Conservation (phyloP, 2,113 vertebrate genomes). For the Columba janthina region DNA sequence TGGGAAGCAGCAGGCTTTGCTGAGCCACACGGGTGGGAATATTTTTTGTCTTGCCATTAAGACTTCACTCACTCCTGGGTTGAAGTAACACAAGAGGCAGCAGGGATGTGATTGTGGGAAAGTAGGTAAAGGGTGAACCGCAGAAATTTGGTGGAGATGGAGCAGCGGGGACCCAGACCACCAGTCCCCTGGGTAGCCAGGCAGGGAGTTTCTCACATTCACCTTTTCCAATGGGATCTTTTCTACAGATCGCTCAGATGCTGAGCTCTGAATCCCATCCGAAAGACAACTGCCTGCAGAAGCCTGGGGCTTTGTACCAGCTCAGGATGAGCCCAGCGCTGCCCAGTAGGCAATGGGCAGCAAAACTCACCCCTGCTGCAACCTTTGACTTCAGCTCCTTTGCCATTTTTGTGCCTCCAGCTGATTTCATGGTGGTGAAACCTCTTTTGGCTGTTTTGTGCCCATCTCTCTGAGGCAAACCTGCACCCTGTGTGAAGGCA, state of each 20-base stretch:
- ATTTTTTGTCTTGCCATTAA: neutral
- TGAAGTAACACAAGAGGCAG: neutral
- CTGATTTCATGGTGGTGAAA: accelerated
- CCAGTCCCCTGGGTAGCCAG: neutral
- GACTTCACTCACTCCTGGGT: accelerated
- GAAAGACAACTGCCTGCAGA: neutral
- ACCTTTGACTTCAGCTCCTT: neutral
- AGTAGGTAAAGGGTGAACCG: neutral
- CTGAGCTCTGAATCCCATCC: neutral
- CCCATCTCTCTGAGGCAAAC: accelerated
- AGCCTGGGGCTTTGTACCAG: accelerated
- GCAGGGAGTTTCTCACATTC: neutral
- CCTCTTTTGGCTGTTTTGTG: neutral
- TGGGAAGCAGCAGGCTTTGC: neutral
- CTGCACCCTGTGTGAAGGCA: neutral
- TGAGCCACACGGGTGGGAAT: neutral
- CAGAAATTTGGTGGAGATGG: neutral
- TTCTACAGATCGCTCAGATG: neutral
- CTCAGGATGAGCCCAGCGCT: neutral
- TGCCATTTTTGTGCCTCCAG: neutral
- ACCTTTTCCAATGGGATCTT: neutral
- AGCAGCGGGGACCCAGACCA: neutral
- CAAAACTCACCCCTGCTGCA: neutral
- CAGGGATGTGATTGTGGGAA: neutral
- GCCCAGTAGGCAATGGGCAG: neutral